Percentiles rank a stretch among this genome's conserved stretches.
Conservation (phyloP, 1,140 invertebrate genomes). For the Solenopsis invicta region DNA sequence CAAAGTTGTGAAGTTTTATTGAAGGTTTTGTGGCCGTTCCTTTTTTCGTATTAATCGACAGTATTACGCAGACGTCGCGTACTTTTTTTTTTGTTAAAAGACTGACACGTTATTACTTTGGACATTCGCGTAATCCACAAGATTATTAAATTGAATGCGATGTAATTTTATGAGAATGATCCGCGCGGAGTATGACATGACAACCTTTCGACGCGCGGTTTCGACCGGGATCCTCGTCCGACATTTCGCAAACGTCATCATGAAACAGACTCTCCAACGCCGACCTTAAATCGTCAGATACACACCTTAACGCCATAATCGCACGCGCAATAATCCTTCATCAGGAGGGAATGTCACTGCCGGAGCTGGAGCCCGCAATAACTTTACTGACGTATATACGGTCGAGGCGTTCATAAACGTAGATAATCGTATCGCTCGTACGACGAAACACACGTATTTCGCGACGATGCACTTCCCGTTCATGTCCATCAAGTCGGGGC, state of each 20-base stretch:
- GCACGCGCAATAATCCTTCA: slow-evolving; percentile 53
- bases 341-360: slow-evolving; percentile 52
- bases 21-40: neutral
- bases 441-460: slow-evolving; percentile 62
- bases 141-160: neutral
- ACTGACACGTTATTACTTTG: neutral
- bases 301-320: slow-evolving; percentile 45
- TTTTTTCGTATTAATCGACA: neutral
- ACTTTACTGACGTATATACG: slow-evolving; percentile 49
- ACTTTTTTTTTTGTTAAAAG: neutral
- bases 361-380: slow-evolving; percentile 33
- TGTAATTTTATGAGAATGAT: neutral
- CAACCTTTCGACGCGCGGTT: neutral
- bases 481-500: slow-evolving; percentile 70
- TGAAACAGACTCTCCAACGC: neutral
- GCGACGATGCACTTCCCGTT: slow-evolving; percentile 64
- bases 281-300: slow-evolving; percentile 55
- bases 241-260: slow-evolving; percentile 40
- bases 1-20: neutral
- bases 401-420: slow-evolving; percentile 64
- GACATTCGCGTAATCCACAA: neutral
- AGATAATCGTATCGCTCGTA: slow-evolving; percentile 73
- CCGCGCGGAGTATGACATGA: neutral
- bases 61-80: neutral
- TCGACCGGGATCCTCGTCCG: neutral